Evolutionary conservation across 1,140 invertebrate species (phyloP).

Genomic region (Bombus balteatus): DNA sequence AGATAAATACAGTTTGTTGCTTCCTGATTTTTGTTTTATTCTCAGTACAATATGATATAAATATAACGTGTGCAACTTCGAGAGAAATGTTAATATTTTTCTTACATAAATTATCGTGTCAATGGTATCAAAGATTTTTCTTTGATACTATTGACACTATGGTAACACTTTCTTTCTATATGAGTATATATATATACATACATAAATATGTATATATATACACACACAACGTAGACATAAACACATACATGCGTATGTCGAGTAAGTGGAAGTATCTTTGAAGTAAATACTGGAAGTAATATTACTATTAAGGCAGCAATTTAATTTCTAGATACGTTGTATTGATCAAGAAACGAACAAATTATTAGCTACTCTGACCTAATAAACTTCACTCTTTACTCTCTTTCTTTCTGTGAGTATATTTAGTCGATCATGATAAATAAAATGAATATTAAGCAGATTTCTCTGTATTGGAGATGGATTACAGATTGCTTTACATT

Average conservation of each 20-base stretch:
- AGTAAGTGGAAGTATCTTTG: slow-evolving; percentile 37
- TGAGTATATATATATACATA: slow-evolving; percentile 40
- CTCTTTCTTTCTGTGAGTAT: slow-evolving; percentile 67
- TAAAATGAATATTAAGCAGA: slow-evolving; percentile 31
- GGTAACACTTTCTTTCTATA: slow-evolving; percentile 54
- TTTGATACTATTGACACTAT: slow-evolving; percentile 50
- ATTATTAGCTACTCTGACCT: slow-evolving; percentile 47
- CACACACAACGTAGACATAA: slow-evolving; percentile 24
- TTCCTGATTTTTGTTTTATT: slow-evolving; percentile 65
- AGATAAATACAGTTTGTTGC: slow-evolving; percentile 59
- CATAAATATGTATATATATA: slow-evolving; percentile 42
- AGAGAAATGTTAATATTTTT: slow-evolving; percentile 66
- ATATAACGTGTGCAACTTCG: slow-evolving; percentile 51
- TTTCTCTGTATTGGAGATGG: slow-evolving; percentile 40
- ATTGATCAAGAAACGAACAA: slow-evolving; percentile 54
- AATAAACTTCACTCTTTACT: slow-evolving; percentile 52
- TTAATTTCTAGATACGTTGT: slow-evolving; percentile 59
- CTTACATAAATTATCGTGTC: slow-evolving; percentile 49
- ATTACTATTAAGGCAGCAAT: slow-evolving; percentile 65
- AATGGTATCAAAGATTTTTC: slow-evolving; percentile 45
- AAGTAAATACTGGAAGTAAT: slow-evolving; percentile 56
- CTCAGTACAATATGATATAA: slow-evolving; percentile 53
- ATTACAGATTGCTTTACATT: slow-evolving; percentile 49
- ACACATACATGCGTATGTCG: slow-evolving; percentile 8
- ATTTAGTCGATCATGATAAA: slow-evolving; percentile 48